These are phyloP conservation scores for Ischnus inquisitorius DNA, from an alignment of 2,888 invertebrate genomes.

Conservation along the genomic window DNA sequence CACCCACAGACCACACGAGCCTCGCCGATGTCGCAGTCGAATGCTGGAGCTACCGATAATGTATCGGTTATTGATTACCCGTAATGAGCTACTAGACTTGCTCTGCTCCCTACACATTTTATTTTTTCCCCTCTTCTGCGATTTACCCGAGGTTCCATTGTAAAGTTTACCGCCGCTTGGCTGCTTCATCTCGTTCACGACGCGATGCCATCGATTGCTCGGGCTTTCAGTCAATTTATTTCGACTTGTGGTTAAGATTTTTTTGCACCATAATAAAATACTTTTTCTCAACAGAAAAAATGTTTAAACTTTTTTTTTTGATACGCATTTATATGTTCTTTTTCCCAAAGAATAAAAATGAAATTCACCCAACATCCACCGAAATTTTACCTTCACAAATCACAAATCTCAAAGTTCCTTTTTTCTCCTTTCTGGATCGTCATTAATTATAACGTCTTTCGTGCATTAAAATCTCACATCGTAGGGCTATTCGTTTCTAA, in stretches of 20 bases:
- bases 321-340: too few relatives aligned
- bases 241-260: not conserved
- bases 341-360: not conserved
- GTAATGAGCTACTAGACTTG: slow-evolving; percentile 75
- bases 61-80: slow-evolving; percentile 83
- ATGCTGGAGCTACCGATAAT: slow-evolving; percentile 74
- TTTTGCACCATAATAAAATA: too few relatives aligned
- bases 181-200: not conserved
- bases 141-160: slow-evolving; percentile 25
- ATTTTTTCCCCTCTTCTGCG: slow-evolving; percentile 29
- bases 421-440: not conserved
- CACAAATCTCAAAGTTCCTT: not conserved
- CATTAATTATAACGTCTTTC: not conserved
- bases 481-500: not conserved
- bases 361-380: not conserved
- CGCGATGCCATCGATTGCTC: not conserved
- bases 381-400: not conserved
- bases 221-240: not conserved
- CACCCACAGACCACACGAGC: slow-evolving; percentile 30
- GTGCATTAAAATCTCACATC: not conserved
- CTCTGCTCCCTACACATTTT: slow-evolving; percentile 66
- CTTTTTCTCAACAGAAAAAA: not conserved
- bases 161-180: not conserved
- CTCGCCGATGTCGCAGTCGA: slow-evolving; percentile 27
- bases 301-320: too few relatives aligned